Evolutionary conservation across 2,888 invertebrate species (phyloP).

Genomic region (Melolontha melolontha): DNA sequence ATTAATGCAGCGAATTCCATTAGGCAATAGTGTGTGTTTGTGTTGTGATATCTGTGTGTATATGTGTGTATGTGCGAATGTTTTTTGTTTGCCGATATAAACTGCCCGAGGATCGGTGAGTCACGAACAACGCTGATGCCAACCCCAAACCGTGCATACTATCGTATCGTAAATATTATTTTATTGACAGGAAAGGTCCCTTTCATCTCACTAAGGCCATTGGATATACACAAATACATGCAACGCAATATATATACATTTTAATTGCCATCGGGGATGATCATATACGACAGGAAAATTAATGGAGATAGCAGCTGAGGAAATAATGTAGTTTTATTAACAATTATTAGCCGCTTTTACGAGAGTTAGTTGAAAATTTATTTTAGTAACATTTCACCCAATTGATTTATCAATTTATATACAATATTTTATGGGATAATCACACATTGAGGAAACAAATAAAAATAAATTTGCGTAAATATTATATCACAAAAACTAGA

Average conservation of each 20-base stretch:
- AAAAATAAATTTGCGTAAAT: too few relatives aligned
- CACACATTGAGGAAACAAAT: too few relatives aligned
- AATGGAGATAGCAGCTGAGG: constrained; percentile 31
- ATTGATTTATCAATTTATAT: too few relatives aligned
- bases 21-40: constrained; percentile 64
- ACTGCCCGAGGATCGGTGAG: constrained; percentile 51
- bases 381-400: too few relatives aligned
- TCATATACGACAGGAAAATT: constrained; percentile 30
- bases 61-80: constrained; percentile 1
- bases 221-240: not conserved
- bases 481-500: too few relatives aligned
- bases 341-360: constrained; percentile 33
- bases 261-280: constrained; percentile 31
- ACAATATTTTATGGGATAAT: too few relatives aligned
- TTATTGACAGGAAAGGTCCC: constrained; percentile 29
- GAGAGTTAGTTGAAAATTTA: too few relatives aligned
- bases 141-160: constrained; percentile 13
- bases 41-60: constrained; percentile 49
- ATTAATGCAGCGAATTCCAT: constrained; percentile 65
- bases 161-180: constrained; percentile 34
- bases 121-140: constrained; percentile 45
- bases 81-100: constrained; percentile 34
- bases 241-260: constrained; percentile 15
- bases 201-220: constrained; percentile 17
- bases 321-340: constrained; percentile 23